Evolutionary conservation across 2,888 invertebrate genomes (phyloP).

Genomic region (Metellina segmentata): DNA sequence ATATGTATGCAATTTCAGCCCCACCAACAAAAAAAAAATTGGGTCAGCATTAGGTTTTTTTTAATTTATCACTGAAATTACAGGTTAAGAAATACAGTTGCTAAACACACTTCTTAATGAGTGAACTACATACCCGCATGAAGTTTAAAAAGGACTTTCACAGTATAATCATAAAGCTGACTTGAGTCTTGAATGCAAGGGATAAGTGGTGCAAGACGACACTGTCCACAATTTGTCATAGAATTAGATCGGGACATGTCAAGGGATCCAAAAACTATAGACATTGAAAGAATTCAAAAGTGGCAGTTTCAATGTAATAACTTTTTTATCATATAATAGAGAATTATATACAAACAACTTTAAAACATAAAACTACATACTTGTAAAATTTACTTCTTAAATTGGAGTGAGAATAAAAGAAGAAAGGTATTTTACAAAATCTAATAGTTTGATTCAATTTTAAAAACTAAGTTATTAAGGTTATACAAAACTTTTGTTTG

Average conservation of each 20-base stretch:
- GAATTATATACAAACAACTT: too few species aligned
- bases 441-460: too few species aligned
- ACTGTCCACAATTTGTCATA: conserved; percentile 98
- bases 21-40: background rate
- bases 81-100: background rate
- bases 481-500: too few species aligned
- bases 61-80: background rate
- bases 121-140: conserved; percentile 85
- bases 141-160: conserved; percentile 96
- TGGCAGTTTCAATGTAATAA: too few species aligned
- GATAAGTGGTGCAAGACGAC: conserved; percentile 96
- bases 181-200: conserved; percentile 97
- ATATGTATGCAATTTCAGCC: background rate
- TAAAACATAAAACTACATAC: too few species aligned
- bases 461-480: too few species aligned
- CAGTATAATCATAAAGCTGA: conserved; percentile 96
- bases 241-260: conserved; percentile 97
- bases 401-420: too few species aligned
- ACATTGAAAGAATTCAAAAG: too few species aligned
- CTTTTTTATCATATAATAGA: too few species aligned
- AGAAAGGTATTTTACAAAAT: too few species aligned
- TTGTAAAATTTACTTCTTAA: too few species aligned
- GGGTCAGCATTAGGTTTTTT: too few species aligned
- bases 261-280: conserved; percentile 93
- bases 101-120: background rate